Evolutionary conservation across 2,888 invertebrate species (phyloP).

Genomic region (Pimpla rufipes): DNA sequence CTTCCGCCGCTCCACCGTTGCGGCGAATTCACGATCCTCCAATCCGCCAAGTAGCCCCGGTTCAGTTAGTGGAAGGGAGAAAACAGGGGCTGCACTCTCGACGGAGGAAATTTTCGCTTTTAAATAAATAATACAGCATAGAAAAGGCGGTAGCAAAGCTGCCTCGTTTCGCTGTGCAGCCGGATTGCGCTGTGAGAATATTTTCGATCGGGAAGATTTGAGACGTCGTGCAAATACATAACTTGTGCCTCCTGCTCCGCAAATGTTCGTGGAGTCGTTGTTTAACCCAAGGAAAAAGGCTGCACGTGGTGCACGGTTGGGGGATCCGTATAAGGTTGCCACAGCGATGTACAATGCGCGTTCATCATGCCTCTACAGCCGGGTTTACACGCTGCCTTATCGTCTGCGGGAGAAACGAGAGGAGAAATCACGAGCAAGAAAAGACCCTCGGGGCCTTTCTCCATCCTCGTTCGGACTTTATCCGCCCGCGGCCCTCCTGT

Average conservation of each 20-base stretch:
- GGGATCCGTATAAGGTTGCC: background rate
- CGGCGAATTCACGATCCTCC: background rate
- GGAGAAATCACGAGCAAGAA: conserved; percentile 19
- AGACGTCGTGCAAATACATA: background rate
- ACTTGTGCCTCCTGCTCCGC: background rate
- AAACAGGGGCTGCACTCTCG: background rate
- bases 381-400: conserved; percentile 25
- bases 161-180: background rate
- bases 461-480: conserved; percentile 21
- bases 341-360: conserved; percentile 25
- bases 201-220: background rate
- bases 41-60: background rate
- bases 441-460: conserved; percentile 19
- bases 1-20: background rate
- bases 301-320: background rate
- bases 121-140: conserved; percentile 41
- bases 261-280: conserved; percentile 5
- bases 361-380: conserved; percentile 30
- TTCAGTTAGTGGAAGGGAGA: background rate
- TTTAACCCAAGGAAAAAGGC: background rate
- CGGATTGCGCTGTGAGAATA: background rate
- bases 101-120: background rate
- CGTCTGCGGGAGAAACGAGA: background rate
- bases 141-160: background rate
- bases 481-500: conserved; percentile 8